Evolutionary conservation across 2,888 invertebrate species (phyloP).

Genomic region (Zhuqinia jingwanae): DNA sequence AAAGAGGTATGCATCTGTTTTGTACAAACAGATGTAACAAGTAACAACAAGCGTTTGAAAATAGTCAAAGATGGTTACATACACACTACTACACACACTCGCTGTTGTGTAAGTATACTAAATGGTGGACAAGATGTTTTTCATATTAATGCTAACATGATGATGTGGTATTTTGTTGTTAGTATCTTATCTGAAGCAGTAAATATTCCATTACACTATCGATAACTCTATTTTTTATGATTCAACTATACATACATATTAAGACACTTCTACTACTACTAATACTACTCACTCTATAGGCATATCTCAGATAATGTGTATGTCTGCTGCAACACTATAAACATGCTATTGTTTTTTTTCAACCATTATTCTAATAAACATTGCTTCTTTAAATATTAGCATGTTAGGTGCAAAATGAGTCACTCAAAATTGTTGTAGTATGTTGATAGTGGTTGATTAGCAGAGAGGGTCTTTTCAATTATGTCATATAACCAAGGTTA

Average conservation of each 20-base stretch:
- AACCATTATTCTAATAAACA: neutral
- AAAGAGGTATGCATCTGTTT: no score
- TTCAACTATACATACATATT: constrained; percentile 16
- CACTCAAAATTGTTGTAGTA: no score
- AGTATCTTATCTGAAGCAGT: constrained; percentile 46
- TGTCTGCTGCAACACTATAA: constrained; percentile 16
- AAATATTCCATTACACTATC: constrained; percentile 52
- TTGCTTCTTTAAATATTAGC: neutral
- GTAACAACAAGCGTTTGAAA: no score
- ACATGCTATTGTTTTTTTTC: constrained; percentile 1
- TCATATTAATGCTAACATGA: neutral
- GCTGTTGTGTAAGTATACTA: no score
- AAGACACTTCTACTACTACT: no score
- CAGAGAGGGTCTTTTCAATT: neutral
- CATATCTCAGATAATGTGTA: neutral
- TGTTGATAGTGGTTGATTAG: no score
- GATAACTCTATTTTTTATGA: constrained; percentile 43
- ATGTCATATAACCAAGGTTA: no score
- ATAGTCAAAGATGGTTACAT: no score
- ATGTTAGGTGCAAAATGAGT: neutral
- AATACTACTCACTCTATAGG: no score
- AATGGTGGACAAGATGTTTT: no score
- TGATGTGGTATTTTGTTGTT: neutral
- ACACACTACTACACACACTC: no score
- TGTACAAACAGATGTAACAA: no score